Percentiles rank a stretch among this genome's conserved stretches.
Conservation (phyloP, 2,113 vertebrate species). For the Apodemus speciosus region DNA sequence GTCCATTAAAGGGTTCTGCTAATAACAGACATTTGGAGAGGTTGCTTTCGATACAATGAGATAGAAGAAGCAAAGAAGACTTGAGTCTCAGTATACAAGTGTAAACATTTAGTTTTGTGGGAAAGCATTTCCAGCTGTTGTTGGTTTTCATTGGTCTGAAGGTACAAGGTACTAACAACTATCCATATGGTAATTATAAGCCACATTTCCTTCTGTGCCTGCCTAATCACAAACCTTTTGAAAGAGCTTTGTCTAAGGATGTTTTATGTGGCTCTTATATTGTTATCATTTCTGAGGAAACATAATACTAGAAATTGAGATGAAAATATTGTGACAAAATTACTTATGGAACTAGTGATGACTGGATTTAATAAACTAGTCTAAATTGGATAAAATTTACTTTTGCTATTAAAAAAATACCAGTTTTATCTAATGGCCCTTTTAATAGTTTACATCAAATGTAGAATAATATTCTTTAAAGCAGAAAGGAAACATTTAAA, state of each 20-base stretch:
- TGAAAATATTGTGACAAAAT: constrained; percentile 58
- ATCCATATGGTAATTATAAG: constrained; percentile 1
- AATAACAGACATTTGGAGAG: constrained; percentile 33
- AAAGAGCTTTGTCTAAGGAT: background rate
- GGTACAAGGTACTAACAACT: background rate
- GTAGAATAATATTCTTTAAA: constrained; percentile 57
- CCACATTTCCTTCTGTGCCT: background rate
- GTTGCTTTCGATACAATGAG: background rate
- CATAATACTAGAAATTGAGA: constrained; percentile 11
- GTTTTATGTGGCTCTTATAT: constrained; percentile 36
- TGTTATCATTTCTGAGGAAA: constrained; percentile 36
- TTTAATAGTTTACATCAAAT: constrained; percentile 62
- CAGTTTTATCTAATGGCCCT: constrained; percentile 66
- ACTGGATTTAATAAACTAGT: constrained; percentile 21
- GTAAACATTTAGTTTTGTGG: background rate
- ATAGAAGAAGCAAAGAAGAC: background rate
- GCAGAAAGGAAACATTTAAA: constrained; percentile 61
- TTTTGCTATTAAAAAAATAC: constrained; percentile 69
- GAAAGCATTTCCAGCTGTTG: background rate
- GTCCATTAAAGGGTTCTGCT: constrained; percentile 31
- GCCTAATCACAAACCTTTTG: constrained; percentile 3
- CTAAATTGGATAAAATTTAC: constrained; percentile 57
- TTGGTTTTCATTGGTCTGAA: constrained; percentile 6
- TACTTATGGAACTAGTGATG: constrained; percentile 50
- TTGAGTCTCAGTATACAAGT: background rate